Base-by-base conservation (phyloP, 2,113 vertebrate genomes). In the Donacobius atricapilla region DNA sequence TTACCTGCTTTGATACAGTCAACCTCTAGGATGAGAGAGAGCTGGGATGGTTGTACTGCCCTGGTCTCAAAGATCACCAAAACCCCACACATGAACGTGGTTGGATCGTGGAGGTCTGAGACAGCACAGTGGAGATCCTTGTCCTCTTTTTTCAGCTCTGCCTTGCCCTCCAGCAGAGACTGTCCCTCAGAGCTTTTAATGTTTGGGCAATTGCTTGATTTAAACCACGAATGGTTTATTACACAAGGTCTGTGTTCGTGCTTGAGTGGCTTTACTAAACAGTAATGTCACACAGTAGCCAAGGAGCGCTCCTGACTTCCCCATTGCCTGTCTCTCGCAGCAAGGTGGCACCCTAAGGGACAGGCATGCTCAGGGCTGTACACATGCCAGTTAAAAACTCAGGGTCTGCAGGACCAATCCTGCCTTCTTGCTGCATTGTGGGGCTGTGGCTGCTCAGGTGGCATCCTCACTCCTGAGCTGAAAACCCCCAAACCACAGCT, bases 21-120 rank as follows among this genome's bases (percentile, higher is more conserved):
- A 21, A 0, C 78, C 20, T 42, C 63, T 47, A 39, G 42, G n/a
- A 64, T 73, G 54, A 66, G 57, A 66, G 88, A 63, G 28, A 48
- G 16, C 15, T 86, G 45, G 21, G 27, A 11, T n/a, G 10, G 8
- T 54, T 69, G 48, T 48, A n/a, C 20, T 64, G 6, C 40, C 40
- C n/a, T 77, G 75, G 25, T 54, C 63, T 90, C 71, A 77, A 28
- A 45, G 33, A 78, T 25, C 35, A 54, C 15, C 54, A 72, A 25
- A 86, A 50, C 20, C 13, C 27, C 22, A 15, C 37, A 24, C 6
- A 2, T 80, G 90, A 66, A 54, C 0, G 0, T 7, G 4, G 2
- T 6, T 65, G 68, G 27, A 24, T 78, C 3, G 1, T 0, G 35
- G 37, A 60, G 22, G 15, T 53, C 58, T 63, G 72, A 56, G 78